These are phyloP conservation scores for Onychomys torridus DNA, from an alignment of 2,797 vertebrate species.

Conservation along the genomic window DNA sequence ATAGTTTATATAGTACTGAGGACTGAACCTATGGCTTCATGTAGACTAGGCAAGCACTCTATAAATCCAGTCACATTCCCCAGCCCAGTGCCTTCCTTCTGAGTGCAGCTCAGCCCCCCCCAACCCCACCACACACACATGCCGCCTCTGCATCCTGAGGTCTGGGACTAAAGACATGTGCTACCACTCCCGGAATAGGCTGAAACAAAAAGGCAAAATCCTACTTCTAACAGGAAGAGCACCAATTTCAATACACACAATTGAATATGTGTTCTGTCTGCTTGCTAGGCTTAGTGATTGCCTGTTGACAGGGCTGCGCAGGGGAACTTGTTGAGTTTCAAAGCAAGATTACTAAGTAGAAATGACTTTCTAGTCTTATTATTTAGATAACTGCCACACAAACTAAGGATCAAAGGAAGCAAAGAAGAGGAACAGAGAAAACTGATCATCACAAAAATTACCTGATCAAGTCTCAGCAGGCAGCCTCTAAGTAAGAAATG, in stretches of 20 bases:
- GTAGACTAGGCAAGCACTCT: neutral
- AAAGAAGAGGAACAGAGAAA: conserved; percentile 3
- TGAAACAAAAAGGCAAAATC: conserved; percentile 44
- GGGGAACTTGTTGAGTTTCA: conserved; percentile 77
- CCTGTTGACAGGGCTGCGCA: conserved; percentile 79
- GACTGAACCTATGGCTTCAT: neutral
- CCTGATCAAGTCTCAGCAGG: conserved; percentile 2
- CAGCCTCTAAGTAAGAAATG: neutral
- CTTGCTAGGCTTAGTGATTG: conserved; percentile 82
- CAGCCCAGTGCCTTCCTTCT: neutral
- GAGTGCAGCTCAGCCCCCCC: neutral
- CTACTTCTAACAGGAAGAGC: conserved; percentile 35
- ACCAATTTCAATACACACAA: conserved; percentile 84
- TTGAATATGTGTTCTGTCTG: conserved; percentile 75
- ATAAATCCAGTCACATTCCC: neutral
- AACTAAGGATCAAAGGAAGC: conserved; percentile 73
- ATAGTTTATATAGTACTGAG: neutral
- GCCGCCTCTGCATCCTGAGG: neutral
- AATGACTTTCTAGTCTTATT: conserved; percentile 79
- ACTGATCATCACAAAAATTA: conserved; percentile 58
- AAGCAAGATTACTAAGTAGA: conserved; percentile 82
- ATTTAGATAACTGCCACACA: conserved; percentile 81
- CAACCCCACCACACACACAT: too few species aligned
- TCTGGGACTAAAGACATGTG: neutral
- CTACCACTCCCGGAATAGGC: neutral